These are phyloP conservation scores for Lampris megalopsis DNA, from an alignment of 2,113 vertebrate species.

Conservation along the genomic window DNA sequence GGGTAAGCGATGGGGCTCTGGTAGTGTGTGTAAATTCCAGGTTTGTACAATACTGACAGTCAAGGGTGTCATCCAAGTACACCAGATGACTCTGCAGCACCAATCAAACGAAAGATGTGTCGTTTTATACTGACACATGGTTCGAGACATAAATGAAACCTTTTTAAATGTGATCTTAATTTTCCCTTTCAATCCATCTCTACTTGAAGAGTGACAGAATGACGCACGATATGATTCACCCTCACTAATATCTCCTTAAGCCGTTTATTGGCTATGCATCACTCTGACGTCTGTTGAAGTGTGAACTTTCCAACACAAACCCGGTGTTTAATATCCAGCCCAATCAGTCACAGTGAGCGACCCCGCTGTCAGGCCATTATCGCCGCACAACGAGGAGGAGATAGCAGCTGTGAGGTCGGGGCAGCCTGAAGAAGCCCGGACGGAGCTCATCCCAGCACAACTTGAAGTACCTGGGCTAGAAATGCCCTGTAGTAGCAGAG, in stretches of 20 bases:
- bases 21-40: constrained; percentile 17
- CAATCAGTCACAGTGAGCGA: too few species aligned
- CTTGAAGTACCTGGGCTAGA: too few species aligned
- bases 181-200: constrained; percentile 4
- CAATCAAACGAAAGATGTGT: constrained; percentile 30
- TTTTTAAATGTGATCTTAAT: background rate
- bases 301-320: background rate
- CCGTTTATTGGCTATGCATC: background rate
- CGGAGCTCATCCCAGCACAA: too few species aligned
- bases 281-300: background rate
- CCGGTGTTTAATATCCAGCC: too few species aligned
- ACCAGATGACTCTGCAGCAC: constrained; percentile 46
- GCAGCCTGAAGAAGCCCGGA: too few species aligned
- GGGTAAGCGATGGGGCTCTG: background rate
- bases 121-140: too few species aligned
- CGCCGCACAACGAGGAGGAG: too few species aligned
- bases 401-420: too few species aligned
- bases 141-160: too few species aligned
- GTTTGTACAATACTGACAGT: background rate
- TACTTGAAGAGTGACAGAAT: constrained; percentile 16
- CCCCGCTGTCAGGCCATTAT: too few species aligned
- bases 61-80: constrained; percentile 17
- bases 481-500: too few species aligned
- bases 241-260: background rate
- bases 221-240: background rate